Evolutionary conservation across 2,113 vertebrate genomes (phyloP).

Genomic region (Galbula dea): DNA sequence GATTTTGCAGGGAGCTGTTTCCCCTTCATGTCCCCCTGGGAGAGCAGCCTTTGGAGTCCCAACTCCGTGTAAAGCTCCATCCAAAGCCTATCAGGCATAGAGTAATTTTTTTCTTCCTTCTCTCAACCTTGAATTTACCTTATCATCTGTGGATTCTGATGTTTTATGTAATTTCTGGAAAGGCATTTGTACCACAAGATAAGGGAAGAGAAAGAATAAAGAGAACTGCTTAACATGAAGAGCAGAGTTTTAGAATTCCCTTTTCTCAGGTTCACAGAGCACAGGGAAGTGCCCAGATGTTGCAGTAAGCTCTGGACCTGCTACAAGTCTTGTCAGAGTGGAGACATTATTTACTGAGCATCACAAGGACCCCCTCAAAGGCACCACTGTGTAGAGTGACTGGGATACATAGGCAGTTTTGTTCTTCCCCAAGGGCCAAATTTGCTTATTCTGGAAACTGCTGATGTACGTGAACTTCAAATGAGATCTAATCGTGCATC

Average conservation of each 20-base stretch:
- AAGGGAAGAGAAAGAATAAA: background rate
- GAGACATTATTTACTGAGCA: background rate
- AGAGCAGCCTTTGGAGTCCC: background rate
- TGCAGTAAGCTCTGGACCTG: background rate
- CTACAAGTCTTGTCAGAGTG: background rate
- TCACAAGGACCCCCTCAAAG: background rate
- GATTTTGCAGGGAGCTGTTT: background rate
- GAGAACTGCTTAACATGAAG: background rate
- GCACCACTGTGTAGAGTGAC: background rate
- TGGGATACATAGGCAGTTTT: background rate
- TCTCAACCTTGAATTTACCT: background rate
- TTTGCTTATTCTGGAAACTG: background rate
- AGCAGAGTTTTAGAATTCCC: background rate
- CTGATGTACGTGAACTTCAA: background rate
- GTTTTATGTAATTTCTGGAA: background rate
- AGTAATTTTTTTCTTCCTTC: background rate
- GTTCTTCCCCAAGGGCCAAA: background rate
- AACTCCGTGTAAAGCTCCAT: background rate
- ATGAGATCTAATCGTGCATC: background rate
- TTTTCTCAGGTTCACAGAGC: background rate
- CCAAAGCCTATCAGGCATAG: background rate
- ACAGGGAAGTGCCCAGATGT: background rate
- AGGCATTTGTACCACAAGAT: background rate
- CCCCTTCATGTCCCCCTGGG: rapidly evolving
- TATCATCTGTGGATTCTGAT: background rate